Conservation (phyloP, 2,888 invertebrate species). For the Pseudanteris insignis region DNA sequence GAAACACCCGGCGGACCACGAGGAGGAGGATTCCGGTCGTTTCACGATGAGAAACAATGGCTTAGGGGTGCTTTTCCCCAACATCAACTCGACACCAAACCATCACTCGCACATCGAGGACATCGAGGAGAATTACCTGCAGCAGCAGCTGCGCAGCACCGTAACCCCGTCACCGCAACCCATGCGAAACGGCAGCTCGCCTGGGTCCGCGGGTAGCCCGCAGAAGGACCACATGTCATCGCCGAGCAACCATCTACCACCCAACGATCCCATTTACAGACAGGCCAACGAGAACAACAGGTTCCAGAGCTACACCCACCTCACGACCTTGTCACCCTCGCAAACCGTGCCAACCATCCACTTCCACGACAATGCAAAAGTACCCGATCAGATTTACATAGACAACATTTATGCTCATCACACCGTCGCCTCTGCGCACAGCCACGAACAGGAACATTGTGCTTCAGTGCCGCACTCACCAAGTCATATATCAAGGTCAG, state of each 20-base stretch:
- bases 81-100: constrained; percentile 23
- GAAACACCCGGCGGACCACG: constrained; percentile 40
- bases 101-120: constrained; percentile 51
- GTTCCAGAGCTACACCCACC: constrained; percentile 60
- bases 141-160: constrained; percentile 53
- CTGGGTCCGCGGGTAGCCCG: constrained; percentile 60
- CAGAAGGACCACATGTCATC: constrained; percentile 50
- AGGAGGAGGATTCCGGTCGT: constrained; percentile 49
- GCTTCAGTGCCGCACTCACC: constrained; percentile 55
- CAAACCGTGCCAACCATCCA: constrained; percentile 11
- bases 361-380: constrained; percentile 47
- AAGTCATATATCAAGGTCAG: constrained; percentile 56
- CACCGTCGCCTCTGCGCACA: constrained; percentile 52
- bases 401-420: constrained; percentile 58
- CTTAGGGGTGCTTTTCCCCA: constrained; percentile 51
- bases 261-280: constrained; percentile 55
- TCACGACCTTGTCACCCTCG: constrained; percentile 61
- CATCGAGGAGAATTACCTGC: constrained; percentile 57
- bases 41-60: constrained; percentile 53
- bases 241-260: constrained; percentile 49
- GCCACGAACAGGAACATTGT: constrained; percentile 59
- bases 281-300: constrained; percentile 51
- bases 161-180: constrained; percentile 50
- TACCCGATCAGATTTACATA: constrained; percentile 57
- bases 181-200: constrained; percentile 58